phyloP scores from a whole-genome alignment of 2,888 invertebrate genomes.

The Spilosoma lubricipeda region DNA sequence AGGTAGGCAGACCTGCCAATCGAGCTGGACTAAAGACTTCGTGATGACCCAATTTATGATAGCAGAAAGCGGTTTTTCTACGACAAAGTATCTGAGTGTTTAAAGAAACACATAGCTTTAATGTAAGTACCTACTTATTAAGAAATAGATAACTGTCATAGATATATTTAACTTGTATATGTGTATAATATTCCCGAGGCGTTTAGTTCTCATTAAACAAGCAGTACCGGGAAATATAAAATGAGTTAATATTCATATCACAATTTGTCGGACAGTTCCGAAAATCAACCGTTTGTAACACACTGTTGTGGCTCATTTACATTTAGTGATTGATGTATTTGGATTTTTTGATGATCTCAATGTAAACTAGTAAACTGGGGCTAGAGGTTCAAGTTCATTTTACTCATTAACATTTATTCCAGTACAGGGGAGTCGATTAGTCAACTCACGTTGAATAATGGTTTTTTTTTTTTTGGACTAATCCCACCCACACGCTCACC shows the following conservation, averaged over 20 bases:
- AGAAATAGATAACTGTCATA: not conserved
- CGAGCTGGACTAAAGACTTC: no score
- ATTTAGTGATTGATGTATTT: not conserved
- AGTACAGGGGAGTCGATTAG: no score
- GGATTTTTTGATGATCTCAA: not conserved
- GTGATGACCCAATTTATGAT: no score
- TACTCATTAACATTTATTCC: not conserved
- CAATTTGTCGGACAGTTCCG: constrained; percentile 34
- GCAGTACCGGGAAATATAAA: constrained; percentile 33
- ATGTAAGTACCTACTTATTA: not conserved
- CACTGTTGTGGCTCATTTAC: not conserved
- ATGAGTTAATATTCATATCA: constrained; percentile 37
- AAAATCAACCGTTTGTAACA: constrained; percentile 35
- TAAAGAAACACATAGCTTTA: not conserved
- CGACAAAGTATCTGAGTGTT: no score
- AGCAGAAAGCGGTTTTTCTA: no score
- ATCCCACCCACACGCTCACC: no score
- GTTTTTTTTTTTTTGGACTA: no score
- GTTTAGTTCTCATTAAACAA: constrained; percentile 38
- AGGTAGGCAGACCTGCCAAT: no score
- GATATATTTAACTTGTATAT: not conserved
- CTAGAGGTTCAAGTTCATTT: not conserved
- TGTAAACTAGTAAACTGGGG: not conserved
- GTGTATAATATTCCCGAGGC: constrained; percentile 27
- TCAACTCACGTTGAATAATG: no score